Base-by-base conservation (phyloP, 1,140 invertebrate species). In the Cyphomyrmex costatus region DNA sequence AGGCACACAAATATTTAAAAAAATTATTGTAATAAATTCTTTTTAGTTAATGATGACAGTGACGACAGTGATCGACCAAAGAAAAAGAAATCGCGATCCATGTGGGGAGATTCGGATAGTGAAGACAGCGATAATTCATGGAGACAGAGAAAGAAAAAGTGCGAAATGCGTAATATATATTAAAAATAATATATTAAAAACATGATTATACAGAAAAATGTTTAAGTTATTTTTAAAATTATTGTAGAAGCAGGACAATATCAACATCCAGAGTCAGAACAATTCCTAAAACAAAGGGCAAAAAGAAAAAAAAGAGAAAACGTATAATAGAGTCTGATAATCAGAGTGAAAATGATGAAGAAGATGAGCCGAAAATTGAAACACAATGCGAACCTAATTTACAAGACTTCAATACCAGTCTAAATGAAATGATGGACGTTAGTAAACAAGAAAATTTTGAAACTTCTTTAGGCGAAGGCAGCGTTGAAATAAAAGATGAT, bases 91-190 rank as follows among this genome's bases (percentile, higher is more conserved):
- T 96, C 93, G 30, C 94, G 94, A 87, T 95, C 95, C 5, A 91
- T 92, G 30, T 96, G 95, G 96, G 92, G 90, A n/a, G 95, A 93
- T 60, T 96, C 96, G 0, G 96, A 96, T 49, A 96, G 95, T 27
- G 96, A 96, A 88, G 96, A 96, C 21, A 96, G 96, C 88, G 96
- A 97, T 82, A 94, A 95, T 71, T 96, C 96, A 0, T 96, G 96
- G 96, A 95, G 96, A 42, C 94, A 94, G 49, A 93, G 92, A 76
- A 96, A 95, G 85, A 96, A 95, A 91, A 95, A 93, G 93, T 94
- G 92, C 85, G 82, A 33, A 27, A 86, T 77, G 24, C 33, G 24
- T 58, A 19, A 65, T 42, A 42, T 42, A 42, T 79, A 30, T 71
- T 86, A 74, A 73, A 74, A 8, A 84, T 60, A 30, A 85, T n/a